phyloP scores from a whole-genome alignment of 2,888 invertebrate species.

The Chloroclystis v-ata region DNA sequence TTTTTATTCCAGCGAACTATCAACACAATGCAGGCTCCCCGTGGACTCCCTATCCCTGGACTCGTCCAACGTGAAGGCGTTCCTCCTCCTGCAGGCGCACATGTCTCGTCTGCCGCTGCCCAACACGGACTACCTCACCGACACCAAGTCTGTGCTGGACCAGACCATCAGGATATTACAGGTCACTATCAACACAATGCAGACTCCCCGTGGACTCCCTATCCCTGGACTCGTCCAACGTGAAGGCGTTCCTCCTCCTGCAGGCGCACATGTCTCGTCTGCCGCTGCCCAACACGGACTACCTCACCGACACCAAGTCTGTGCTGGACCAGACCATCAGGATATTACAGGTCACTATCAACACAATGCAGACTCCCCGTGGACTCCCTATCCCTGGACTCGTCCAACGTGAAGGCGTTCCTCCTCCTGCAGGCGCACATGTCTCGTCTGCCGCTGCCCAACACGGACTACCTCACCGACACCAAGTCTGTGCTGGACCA shows the following conservation, averaged over 20 bases:
- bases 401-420: constrained; percentile 95
- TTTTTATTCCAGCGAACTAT: constrained; percentile 84
- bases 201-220: constrained; percentile 83
- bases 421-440: constrained; percentile 70
- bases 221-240: constrained; percentile 92
- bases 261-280: too few species aligned
- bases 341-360: constrained; percentile 49
- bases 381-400: constrained; percentile 86
- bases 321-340: too few species aligned
- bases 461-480: too few species aligned
- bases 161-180: too few species aligned
- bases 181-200: constrained; percentile 61
- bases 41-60: constrained; percentile 87
- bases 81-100: constrained; percentile 76
- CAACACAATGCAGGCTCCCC: constrained; percentile 80
- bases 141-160: too few species aligned
- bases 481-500: too few species aligned
- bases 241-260: constrained; percentile 91
- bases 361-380: constrained; percentile 81
- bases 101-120: too few species aligned
- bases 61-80: constrained; percentile 96
- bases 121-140: too few species aligned
- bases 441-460: too few species aligned
- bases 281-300: too few species aligned
- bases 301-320: too few species aligned